Evolutionary conservation across 2,113 vertebrate species (phyloP).

Genomic region (Saccopteryx leptura): DNA sequence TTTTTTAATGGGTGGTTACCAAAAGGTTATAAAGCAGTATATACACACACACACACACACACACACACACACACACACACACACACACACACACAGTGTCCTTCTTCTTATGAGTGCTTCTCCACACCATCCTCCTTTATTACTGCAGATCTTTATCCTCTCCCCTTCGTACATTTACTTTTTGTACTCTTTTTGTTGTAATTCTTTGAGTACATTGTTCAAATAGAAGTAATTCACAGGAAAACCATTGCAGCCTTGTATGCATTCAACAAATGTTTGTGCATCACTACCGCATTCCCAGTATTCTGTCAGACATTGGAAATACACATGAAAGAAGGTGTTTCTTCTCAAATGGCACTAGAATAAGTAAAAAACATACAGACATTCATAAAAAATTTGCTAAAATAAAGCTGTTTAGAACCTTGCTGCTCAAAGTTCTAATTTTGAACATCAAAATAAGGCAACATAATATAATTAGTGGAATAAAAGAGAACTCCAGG

Average conservation of each 20-base stretch:
- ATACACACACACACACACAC: no score
- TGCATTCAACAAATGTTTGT: not conserved
- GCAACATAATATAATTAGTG: not conserved
- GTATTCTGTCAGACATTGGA: not conserved
- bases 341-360: not conserved
- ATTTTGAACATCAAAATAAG: conserved; percentile 28
- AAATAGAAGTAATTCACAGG: not conserved
- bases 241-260: not conserved
- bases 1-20: no score
- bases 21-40: no score
- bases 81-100: no score
- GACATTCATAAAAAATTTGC: not conserved
- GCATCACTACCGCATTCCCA: not conserved
- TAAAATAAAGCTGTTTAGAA: not conserved
- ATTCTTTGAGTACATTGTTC: not conserved
- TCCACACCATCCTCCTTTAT: no score
- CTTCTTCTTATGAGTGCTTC: no score
- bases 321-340: not conserved
- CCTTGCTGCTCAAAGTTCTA: not conserved
- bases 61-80: no score
- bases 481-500: not conserved
- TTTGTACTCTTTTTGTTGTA: not conserved
- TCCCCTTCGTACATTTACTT: not conserved
- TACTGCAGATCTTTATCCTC: no score
- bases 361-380: not conserved